Evolutionary conservation across 2,888 invertebrate species (phyloP), one percentile per base, ranked within the genome.

Genomic region (Steinernema hermaphroditum): DNA sequence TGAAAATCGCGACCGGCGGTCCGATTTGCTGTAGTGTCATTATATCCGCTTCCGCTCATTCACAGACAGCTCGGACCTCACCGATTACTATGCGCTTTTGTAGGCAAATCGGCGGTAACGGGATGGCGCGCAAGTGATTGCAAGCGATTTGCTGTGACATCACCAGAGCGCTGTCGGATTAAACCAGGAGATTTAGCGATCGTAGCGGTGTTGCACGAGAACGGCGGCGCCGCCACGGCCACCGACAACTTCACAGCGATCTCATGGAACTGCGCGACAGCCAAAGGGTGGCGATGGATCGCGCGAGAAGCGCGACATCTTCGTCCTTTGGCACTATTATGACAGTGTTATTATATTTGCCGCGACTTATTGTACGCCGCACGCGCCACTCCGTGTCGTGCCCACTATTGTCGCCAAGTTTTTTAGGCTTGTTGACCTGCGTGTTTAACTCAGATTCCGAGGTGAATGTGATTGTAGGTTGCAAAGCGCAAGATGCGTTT

Each of bases 41-140:
- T 37, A 37, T 12, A 8, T 37, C 6, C 37, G 37, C 6, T 37
- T 37, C 37, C 37, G 37, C 12, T 4, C 37, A 37, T 4, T 37
- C 6, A 37, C 4, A 12, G 6, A 12, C 37, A 12, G 37, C 12
- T 37, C 37, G 37, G 37, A 14, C 54, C 29, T 2, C 32, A 32
- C 32, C 62, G 62, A 62, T 62, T 62, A 32, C 27, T 34, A 34
- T 34, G 62, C 62, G 62, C 62, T 62, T 62, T 62, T 62, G 62
- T 62, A 62, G 32, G 32, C 62, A 62, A 62, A 62, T 62, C 62
- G 62, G 50, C 50, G 22, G 62, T 62, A 62, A 62, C 62, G 62
- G 62, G 62, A 62, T 32, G 19, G 32, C 62, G 62, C 32, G 50
- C 27, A 14, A 12, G 62, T 32, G 62, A 62, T 62, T 62, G 62